These are phyloP conservation scores for Iphiclides podalirius DNA, from an alignment of 2,888 invertebrate species.

Conservation along the genomic window DNA sequence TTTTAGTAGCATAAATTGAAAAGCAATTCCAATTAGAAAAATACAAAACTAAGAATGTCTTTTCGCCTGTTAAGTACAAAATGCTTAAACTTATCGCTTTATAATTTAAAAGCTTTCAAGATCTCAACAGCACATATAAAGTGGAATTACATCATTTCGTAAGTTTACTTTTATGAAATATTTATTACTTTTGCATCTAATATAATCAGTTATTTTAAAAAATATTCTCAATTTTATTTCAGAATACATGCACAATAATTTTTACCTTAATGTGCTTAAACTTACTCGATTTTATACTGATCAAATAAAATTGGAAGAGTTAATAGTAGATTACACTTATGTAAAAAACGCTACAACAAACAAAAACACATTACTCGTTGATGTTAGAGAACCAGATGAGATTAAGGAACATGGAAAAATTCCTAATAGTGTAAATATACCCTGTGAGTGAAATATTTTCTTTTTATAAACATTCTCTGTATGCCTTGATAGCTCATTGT, in stretches of 20 bases:
- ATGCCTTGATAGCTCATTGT: no score
- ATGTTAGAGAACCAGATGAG: conserved; percentile 88
- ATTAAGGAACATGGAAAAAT: conserved; percentile 84
- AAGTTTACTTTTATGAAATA: neutral
- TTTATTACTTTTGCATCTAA: neutral
- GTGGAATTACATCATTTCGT: neutral
- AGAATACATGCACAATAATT: conserved; percentile 3
- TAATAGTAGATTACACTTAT: conserved; percentile 62
- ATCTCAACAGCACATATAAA: neutral
- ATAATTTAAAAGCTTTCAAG: neutral
- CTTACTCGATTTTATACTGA: conserved; percentile 41
- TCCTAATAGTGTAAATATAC: conserved; percentile 88
- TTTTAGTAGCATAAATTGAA: no score
- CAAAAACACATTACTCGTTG: conserved; percentile 79
- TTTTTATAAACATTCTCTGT: conserved; percentile 1
- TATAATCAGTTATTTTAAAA: neutral
- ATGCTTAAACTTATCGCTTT: neutral
- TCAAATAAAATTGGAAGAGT: conserved; percentile 39
- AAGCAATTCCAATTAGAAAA: no score
- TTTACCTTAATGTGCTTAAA: neutral
- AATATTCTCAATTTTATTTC: conserved; percentile 9
- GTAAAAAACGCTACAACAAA: conserved; percentile 57
- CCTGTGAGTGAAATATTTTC: conserved; percentile 74
- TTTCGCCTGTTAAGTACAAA: neutral
- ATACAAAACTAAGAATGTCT: neutral